These are phyloP conservation scores for Microctenopoma lineatum DNA, from an alignment of 2,797 vertebrate species.

Conservation along the genomic window DNA sequence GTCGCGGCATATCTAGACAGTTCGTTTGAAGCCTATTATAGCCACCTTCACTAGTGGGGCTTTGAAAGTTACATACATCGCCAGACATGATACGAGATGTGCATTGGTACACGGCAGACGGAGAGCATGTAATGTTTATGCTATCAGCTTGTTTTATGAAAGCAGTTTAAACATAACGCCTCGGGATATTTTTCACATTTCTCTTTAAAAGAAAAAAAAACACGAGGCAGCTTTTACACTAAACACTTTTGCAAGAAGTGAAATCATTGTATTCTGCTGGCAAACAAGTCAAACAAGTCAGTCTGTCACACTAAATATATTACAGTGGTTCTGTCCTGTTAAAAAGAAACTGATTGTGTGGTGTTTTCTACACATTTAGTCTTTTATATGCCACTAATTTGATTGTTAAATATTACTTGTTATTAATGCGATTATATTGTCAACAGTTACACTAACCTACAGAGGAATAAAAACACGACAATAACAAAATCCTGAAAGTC, in stretches of 20 bases:
- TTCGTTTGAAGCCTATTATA: slow-evolving; percentile 58
- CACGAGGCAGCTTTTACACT: slow-evolving; percentile 52
- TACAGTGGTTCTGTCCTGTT: slow-evolving; percentile 71
- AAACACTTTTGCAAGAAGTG: slow-evolving; percentile 66
- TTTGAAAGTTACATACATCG: slow-evolving; percentile 57
- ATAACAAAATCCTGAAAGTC: slow-evolving; percentile 15
- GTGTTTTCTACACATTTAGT: slow-evolving; percentile 62
- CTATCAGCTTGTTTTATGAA: slow-evolving; percentile 70
- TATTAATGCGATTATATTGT: slow-evolving; percentile 8
- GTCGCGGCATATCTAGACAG: slow-evolving; percentile 54
- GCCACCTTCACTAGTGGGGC: slow-evolving; percentile 27
- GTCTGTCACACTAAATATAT: slow-evolving; percentile 60
- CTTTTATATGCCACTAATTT: slow-evolving; percentile 40
- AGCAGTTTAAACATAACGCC: slow-evolving; percentile 68
- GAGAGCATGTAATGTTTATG: slow-evolving; percentile 69
- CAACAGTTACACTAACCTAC: slow-evolving; percentile 15
- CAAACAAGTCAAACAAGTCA: slow-evolving; percentile 77
- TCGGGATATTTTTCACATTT: slow-evolving; percentile 66
- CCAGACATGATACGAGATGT: slow-evolving; percentile 30
- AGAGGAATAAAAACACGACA: slow-evolving; percentile 8
- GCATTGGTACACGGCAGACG: slow-evolving; percentile 28
- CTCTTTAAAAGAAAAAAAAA: slow-evolving; percentile 59
- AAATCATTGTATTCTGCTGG: slow-evolving; percentile 73
- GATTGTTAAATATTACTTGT: slow-evolving; percentile 9
- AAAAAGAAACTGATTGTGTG: slow-evolving; percentile 77